phyloP scores from a whole-genome alignment of 2,888 invertebrate species.

The Loripinus fragilis region DNA sequence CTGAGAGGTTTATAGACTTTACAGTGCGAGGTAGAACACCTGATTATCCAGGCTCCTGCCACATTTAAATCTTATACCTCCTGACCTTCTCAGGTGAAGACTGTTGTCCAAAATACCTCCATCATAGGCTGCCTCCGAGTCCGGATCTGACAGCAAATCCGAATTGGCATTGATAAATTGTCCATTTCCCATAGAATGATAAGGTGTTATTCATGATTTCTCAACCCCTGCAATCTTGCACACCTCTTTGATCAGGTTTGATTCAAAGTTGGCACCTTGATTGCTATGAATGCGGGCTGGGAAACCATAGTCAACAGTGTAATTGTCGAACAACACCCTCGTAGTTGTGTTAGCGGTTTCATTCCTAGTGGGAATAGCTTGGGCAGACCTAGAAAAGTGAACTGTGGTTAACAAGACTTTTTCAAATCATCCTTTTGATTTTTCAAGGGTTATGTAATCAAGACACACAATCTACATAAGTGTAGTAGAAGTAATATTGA shows the following conservation, averaged over 20 bases:
- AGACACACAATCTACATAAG: too few relatives aligned
- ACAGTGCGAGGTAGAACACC: too few relatives aligned
- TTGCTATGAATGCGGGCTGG: constrained; percentile 26
- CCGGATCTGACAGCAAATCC: too few relatives aligned
- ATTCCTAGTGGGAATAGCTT: constrained; percentile 24
- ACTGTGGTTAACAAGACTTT: constrained; percentile 32
- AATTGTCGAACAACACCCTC: constrained; percentile 22
- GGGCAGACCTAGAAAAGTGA: constrained; percentile 33
- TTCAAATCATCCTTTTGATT: constrained; percentile 23
- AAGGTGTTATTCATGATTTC: constrained; percentile 3
- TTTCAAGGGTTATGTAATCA: constrained; percentile 37
- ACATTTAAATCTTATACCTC: too few relatives aligned
- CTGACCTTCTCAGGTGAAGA: too few relatives aligned
- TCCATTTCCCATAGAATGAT: constrained; percentile 26
- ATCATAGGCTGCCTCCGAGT: too few relatives aligned
- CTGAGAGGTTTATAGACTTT: too few relatives aligned
- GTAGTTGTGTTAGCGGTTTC: constrained; percentile 41
- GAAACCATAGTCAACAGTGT: constrained; percentile 30
- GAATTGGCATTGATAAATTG: too few relatives aligned
- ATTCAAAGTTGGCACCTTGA: constrained; percentile 36
- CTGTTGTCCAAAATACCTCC: too few relatives aligned
- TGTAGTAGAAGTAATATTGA: too few relatives aligned
- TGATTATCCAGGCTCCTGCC: too few relatives aligned
- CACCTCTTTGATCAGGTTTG: constrained; percentile 26
- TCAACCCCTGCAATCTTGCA: constrained; percentile 13